Evolutionary conservation across 2,113 vertebrate genomes (phyloP).

Genomic region (Austrofundulus limnaeus): DNA sequence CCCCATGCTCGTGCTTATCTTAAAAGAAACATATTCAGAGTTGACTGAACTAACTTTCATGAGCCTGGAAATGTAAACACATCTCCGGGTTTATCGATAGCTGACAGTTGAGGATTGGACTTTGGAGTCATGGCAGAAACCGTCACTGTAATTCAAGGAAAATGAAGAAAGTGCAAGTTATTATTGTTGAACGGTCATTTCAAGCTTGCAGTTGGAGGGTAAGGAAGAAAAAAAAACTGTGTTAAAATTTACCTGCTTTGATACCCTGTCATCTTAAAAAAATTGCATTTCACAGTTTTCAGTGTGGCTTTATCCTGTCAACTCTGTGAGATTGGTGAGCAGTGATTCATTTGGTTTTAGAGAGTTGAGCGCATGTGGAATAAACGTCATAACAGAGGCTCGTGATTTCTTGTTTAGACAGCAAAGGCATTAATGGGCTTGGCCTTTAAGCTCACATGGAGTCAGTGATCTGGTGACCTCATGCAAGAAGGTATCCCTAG

Average conservation of each 20-base stretch:
- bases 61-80: background rate
- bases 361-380: background rate
- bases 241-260: background rate
- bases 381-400: conserved; percentile 4
- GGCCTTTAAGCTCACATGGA: conserved; percentile 6
- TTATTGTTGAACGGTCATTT: background rate
- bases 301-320: background rate
- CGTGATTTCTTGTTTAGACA: conserved; percentile 53
- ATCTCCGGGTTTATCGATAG: background rate
- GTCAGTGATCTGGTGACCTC: conserved; percentile 30
- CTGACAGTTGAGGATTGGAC: background rate
- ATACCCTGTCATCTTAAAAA: background rate
- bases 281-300: background rate
- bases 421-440: conserved; percentile 40
- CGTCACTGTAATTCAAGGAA: background rate
- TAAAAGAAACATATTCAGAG: background rate
- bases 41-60: background rate
- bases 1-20: background rate
- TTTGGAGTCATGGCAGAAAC: background rate
- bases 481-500: conserved; percentile 19
- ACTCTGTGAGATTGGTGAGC: background rate
- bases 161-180: background rate
- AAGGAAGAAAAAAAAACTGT: background rate
- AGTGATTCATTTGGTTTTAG: conserved; percentile 8
- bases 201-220: background rate